phyloP scores from a whole-genome alignment of 2,797 vertebrate genomes.

The Girardinus metallicus region DNA sequence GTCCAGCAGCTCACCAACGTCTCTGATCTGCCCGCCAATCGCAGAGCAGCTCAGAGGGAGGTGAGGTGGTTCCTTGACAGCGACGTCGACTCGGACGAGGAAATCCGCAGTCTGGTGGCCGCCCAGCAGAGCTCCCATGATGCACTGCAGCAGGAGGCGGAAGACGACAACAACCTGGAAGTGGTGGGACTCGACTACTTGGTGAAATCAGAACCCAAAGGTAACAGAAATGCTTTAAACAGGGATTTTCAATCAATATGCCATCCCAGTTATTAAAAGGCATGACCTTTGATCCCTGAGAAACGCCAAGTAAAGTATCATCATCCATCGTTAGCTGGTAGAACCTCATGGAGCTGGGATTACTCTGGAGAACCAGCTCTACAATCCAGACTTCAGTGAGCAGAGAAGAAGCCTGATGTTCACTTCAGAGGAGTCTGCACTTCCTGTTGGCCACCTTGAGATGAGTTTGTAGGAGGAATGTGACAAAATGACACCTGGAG shows the following conservation, averaged over 20 bases:
- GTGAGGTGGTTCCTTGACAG: constrained; percentile 43
- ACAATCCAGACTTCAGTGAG: not conserved
- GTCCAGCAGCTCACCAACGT: constrained; percentile 28
- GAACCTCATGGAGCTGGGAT: not conserved
- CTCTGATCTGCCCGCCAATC: not conserved
- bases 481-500: not conserved
- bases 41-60: constrained; percentile 2
- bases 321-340: not conserved
- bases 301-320: not conserved
- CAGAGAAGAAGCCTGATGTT: not conserved
- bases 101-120: constrained; percentile 75
- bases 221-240: constrained; percentile 21
- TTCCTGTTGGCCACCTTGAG: not conserved
- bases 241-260: not conserved
- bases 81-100: constrained; percentile 86
- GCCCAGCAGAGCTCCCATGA: constrained; percentile 19
- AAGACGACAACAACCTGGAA: constrained; percentile 80
- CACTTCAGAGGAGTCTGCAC: not conserved
- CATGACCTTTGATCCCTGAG: not conserved
- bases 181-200: constrained; percentile 85
- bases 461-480: not conserved
- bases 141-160: constrained; percentile 43
- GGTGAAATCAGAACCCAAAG: constrained; percentile 59
- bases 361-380: not conserved
- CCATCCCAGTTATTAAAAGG: not conserved